Evolutionary conservation across 2,888 invertebrate species (phyloP), one percentile per base, ranked within the genome.

Genomic region (Pardosa pseudoannulata): DNA sequence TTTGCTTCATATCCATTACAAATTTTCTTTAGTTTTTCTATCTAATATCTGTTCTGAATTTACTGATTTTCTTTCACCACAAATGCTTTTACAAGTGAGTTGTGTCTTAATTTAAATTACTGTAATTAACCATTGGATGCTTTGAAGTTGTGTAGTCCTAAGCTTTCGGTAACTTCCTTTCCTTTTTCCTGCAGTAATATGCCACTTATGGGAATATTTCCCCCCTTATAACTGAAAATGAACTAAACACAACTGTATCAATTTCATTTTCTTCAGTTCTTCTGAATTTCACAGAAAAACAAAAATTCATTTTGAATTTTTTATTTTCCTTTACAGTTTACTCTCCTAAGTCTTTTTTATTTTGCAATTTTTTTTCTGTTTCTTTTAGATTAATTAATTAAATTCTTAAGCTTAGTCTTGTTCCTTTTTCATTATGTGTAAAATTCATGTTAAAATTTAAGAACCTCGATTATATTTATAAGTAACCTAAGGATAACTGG

Each of bases 131-230:
- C 70, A 71, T 36, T 71, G 1, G 41, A 71, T n/a, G 27, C 70
- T 16, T 71, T 71, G 16, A 71, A 71, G 36, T 71, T 71, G 23
- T 71, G 39, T 11, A 71, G 28, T 71, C 70, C 70, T 11, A 41
- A 39, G 41, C 70, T 71, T 71, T 36, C 70, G 27, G 70, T 39
- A 70, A 41, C 39, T 36, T 27, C 29, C 19, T 7, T 41, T 23
- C 23, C 70, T 41, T 71, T 23, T 46, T 71, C 27, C 41, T 39
- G 70, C 16, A 71, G 13, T 16, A 71, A 19, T 36, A 70, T 6
- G 32, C 41, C 6, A 9, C 7, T 28, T 3, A 56, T 16, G 16
- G 46, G 16, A 23, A 23, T 6, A 7, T 36, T 65, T 13, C 23
- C 9, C 27, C 65, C 5, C 65, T 13, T 5, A 65, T 19, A 67